Base-by-base conservation (phyloP, 2,888 invertebrate species). In the Andrena hattorfiana region DNA sequence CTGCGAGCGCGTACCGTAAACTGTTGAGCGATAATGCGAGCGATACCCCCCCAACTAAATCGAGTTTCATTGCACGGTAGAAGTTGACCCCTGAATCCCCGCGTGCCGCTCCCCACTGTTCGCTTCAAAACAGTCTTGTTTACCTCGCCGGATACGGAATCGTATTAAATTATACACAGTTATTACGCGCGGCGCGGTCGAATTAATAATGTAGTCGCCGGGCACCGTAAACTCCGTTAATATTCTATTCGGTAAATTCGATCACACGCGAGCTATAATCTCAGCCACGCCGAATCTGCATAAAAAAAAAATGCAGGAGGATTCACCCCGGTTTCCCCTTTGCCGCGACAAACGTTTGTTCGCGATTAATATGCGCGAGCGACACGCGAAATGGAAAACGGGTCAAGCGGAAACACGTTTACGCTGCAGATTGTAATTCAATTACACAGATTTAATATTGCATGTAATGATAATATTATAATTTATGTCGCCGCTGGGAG, bases 151-250 rank as follows among this genome's bases (percentile, higher is more conserved):
- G 54, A 63, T 72, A 72, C 67, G 48, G 62, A 72, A 81, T 72
- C 67, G 56, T 80, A 80, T 81, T 81, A 81, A 80, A 81, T 81
- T 80, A 86, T 86, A 86, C 75, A 84, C 75, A 86, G 79, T 86
- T 79, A 86, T 85, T 86, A 84, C 72, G 72, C 70, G 42, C 72
- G 66, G 49, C 71, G 26, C 64, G 49, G 23, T 32, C 35, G 30
- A 73, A 84, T 87, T 84, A 84, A 87, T 79, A 85, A 84, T 76
- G 67, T 30, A 71, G 70, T 56, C 76, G 66, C 30, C 28, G 59
- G 69, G 35, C 42, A 62, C 56, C 71, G 77, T 59, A 81, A 77
- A 77, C 77, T 72, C 63, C 67, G 76, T 84, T 77, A 80, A 87
- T 81, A 84, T 77, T 76, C 60, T 56, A 66, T 81, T 69, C 76